Base-by-base conservation (phyloP, 1,140 invertebrate genomes). In the Drosophila mauritiana region DNA sequence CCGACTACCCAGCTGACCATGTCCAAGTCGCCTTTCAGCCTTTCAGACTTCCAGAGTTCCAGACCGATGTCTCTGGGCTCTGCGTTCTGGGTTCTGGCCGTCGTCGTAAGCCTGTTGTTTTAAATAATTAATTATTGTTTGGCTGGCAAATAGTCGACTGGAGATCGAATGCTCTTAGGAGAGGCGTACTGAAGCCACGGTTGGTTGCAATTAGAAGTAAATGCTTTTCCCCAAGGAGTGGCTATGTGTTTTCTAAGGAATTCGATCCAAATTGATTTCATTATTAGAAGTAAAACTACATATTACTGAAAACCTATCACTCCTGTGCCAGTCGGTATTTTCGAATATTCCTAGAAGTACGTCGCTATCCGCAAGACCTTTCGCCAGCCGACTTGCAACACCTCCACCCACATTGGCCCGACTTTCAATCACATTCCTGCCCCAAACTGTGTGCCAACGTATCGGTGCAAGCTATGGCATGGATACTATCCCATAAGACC, bases 71-170 rank as follows among this genome's bases (percentile, higher is more conserved):
- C 43, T 42, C 31, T 31, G 31, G 31, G 8, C 7, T 2, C 31
- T 31, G 68, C 64, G 68, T 54, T 49, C 65, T 53, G 20, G 45
- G 49, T 70, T 72, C 68, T 70, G 20, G 61, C 11, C 17, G 22
- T 17, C 36, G 20, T 37, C 31, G 63, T 48, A 49, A 34, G 15
- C 17, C 40, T 57, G 79, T 85, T 89, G 75, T 65, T 83, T 79
- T 86, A 73, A 88, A 89, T 89, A 89, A 89, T 89, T 89, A 89
- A 89, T 89, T 89, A 89, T 89, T 89, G 82, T 89, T 89, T 89
- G 78, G 85, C 73, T 90, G 73, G 77, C 76, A 80, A 80, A 58
- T 80, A 80, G 63, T 62, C 61, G 58, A 55, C 77, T 43, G 27
- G 27, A 82, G 75, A 76, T 76, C 79, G 78, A 86, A 70, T 64